Percentiles rank a stretch among this genome's conserved stretches.
These are phyloP conservation scores for Piscicola geometra DNA, from an alignment of 2,888 invertebrate species.

Conservation along the genomic window DNA sequence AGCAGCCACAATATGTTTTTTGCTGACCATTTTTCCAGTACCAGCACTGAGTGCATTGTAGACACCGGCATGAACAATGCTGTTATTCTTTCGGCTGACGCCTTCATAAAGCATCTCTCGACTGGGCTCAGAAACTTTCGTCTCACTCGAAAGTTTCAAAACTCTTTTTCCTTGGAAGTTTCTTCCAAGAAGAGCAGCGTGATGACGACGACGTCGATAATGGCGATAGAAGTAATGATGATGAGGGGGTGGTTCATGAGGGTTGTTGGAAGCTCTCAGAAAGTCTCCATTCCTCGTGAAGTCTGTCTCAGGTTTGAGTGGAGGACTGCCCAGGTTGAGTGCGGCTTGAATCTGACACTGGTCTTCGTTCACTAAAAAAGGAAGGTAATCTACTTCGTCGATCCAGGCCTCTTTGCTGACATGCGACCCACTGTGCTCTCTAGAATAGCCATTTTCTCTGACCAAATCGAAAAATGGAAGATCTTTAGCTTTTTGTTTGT, in stretches of 20 bases:
- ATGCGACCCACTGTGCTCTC: background rate
- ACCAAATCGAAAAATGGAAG: background rate
- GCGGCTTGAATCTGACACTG: slow-evolving; percentile 36
- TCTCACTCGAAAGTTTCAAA: no score
- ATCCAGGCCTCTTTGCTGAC: no score
- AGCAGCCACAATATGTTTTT: no score
- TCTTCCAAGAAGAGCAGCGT: background rate
- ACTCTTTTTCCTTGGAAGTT: no score
- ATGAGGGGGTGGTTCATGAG: background rate
- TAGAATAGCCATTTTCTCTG: no score
- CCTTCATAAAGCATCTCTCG: no score
- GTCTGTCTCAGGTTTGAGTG: background rate
- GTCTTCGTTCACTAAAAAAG: slow-evolving; percentile 32
- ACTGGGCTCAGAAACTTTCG: no score
- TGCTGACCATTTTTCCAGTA: no score
- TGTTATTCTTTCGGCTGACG: no score
- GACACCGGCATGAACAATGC: no score
- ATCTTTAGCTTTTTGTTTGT: background rate
- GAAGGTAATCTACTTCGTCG: slow-evolving; percentile 27
- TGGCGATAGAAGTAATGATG: background rate
- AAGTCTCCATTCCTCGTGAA: background rate
- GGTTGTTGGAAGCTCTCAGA: background rate
- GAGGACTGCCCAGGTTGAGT: slow-evolving; percentile 13
- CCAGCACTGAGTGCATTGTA: no score
- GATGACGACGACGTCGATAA: background rate